Evolutionary conservation across 2,113 vertebrate species (phyloP).

Genomic region (Channa maculata): DNA sequence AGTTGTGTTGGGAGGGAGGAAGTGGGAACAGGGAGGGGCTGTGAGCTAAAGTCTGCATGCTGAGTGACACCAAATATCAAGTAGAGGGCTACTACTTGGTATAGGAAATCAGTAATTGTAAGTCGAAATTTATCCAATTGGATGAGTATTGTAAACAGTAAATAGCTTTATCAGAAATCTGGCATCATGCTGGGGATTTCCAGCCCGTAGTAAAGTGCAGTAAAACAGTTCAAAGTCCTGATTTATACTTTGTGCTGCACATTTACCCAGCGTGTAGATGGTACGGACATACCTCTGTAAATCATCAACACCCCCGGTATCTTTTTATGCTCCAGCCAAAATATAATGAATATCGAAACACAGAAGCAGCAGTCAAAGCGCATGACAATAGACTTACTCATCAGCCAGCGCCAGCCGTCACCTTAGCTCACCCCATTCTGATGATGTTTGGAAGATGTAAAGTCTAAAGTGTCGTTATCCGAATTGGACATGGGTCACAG

Average conservation of each 20-base stretch:
- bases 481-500: background rate
- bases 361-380: constrained; percentile 35
- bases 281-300: constrained; percentile 49
- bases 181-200: constrained; percentile 18
- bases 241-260: constrained; percentile 35
- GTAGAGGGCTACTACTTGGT: background rate
- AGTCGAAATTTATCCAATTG: background rate
- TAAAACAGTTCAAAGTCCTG: constrained; percentile 60
- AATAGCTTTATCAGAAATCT: background rate
- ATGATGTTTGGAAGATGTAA: constrained; percentile 1
- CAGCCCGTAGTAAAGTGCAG: constrained; percentile 36
- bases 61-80: constrained; percentile 25
- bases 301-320: constrained; percentile 42
- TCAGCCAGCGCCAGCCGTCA: constrained; percentile 50
- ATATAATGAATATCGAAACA: constrained; percentile 25
- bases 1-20: constrained; percentile 25
- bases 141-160: background rate
- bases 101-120: background rate
- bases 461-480: background rate
- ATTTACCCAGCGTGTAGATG: constrained; percentile 35
- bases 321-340: constrained; percentile 56
- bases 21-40: constrained; percentile 22
- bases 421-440: constrained; percentile 31
- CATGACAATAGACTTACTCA: constrained; percentile 66
- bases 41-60: constrained; percentile 31